Conservation (phyloP, 1,140 invertebrate species). For the Drosophila dunni region DNA sequence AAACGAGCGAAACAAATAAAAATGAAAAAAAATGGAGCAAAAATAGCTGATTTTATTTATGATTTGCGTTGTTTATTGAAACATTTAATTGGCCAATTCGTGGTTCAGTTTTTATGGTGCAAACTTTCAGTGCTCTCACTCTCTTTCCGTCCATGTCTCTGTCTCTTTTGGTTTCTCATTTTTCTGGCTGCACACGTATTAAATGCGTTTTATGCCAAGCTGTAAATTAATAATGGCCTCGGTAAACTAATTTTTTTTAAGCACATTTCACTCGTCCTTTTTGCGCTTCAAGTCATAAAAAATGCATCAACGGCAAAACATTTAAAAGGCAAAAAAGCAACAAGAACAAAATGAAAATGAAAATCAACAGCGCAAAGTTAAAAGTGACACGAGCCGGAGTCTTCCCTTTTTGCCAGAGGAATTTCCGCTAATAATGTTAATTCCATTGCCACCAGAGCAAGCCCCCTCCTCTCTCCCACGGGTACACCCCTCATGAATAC, state of each 20-base stretch:
- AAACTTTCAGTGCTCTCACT: background rate
- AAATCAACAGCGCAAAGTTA: conserved; percentile 67
- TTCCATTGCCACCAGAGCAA: conserved; percentile 69
- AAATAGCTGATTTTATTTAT: conserved; percentile 64
- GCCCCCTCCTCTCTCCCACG: background rate
- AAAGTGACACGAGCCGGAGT: conserved; percentile 45
- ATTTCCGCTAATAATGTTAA: conserved; percentile 82
- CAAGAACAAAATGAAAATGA: conserved; percentile 40
- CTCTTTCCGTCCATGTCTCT: background rate
- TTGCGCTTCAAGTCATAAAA: conserved; percentile 34
- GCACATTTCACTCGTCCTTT: conserved; percentile 12
- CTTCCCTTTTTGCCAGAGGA: conserved; percentile 36
- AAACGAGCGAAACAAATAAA: conserved; percentile 8
- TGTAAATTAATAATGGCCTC: conserved; percentile 32
- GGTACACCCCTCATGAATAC: conserved; percentile 17
- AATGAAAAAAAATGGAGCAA: conserved; percentile 36
- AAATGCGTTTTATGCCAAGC: conserved; percentile 14
- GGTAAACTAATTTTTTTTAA: conserved; percentile 24
- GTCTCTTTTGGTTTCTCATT: background rate
- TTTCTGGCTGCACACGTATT: conserved; percentile 2
- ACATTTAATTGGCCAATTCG: conserved; percentile 72
- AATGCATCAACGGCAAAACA: conserved; percentile 51
- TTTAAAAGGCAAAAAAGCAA: conserved; percentile 36
- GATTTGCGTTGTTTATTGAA: conserved; percentile 61
- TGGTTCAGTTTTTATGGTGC: conserved; percentile 14